Base-by-base conservation (phyloP, 2,113 vertebrate genomes). In the Brachypodius melanocephalos region DNA sequence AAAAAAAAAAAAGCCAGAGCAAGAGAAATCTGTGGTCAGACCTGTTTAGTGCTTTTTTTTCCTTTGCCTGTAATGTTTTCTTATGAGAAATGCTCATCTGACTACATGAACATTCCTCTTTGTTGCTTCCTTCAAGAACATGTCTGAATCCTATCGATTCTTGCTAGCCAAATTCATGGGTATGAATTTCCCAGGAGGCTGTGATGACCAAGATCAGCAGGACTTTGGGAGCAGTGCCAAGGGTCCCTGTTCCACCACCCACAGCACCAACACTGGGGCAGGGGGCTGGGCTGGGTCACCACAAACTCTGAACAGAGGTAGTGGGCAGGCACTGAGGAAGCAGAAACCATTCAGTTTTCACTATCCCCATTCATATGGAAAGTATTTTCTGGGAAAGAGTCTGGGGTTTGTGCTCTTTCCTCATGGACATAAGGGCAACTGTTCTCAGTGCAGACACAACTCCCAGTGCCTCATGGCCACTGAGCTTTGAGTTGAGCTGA, bases 401-500 rank as follows among this genome's bases (percentile, higher is more conserved):
- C 28, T n/a, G 24, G 10, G 20, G 46, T 89, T 54, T 67, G 6
- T 48, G 32, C 31, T 85, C 26, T 55, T 72, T 88, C 17, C 20
- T n/a, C 10, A 1, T 19, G 51, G 29, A 63, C 14, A 29, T 10
- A 12, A 45, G 9, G 8, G 13, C 7, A 14, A 8, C 5, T 3
- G 10, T 40, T 52, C 24, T 45, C 0, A 0, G 36, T 17, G 40
- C 34, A 82, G 48, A 49, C 5, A 2, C 67, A 49, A 38, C 6
- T 88, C 69, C 38, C 52, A 75, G 38, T 0, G 0, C 52, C 58
- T 59, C 3, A 2, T 22, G 34, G 40, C 58, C 5, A 1, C 52
- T 29, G 62, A 66, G 8, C 58, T 83, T 1, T 31, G 5, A 34
- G 31, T 8, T 4, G 21, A 63, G 29, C 32, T 45, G 36, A 40